Evolutionary conservation across 2,113 vertebrate species (phyloP), one percentile per base, ranked within the genome.

Genomic region (Limnothrissa miodon): DNA sequence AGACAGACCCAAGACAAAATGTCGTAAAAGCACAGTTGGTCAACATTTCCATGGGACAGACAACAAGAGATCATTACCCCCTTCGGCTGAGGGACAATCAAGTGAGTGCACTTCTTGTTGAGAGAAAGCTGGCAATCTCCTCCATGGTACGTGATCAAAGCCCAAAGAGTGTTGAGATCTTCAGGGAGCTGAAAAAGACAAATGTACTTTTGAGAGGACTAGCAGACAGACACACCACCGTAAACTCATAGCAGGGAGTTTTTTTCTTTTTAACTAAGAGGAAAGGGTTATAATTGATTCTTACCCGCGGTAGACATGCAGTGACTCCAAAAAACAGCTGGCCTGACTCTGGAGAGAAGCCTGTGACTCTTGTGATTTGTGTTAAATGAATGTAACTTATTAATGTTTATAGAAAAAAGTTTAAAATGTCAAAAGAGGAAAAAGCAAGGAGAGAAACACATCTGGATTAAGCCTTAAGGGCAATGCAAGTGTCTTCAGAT

Each of bases 321-420:
- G 96, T 97, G 59, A 99, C 92, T 79, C 98, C 98, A 91, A 97
- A 99, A 90, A 99, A 99, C 45, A 97, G 92, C 92, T 99, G 97
- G 70, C 96, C 96, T 0, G 98, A 96, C 85, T 99, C 98, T 81
- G 98, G 98, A 82, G 98, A 99, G 90, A 99, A 99, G 13, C 98
- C 98, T 81, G 95, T 97, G 2, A 98, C 98, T 82, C 98, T 99
- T 81, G 81, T 85, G 39, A 79, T 23, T 29, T 4, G 3, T 29
- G 93, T 98, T 93, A 99, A 91, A 95, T 94, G 91, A 81, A 83
- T 51, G 53, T 39, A 44, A n/a, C 81, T 42, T 39, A 0, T 5
- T 39, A 42, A 2, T 45, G 29, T 33, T 29, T 10, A 11, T 19
- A 11, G 4, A 82, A 56, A 80, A 66, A 15, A 1, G 19, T 78